Evolutionary conservation across 2,888 invertebrate genomes (phyloP).

Genomic region (Drosophila borealis): DNA sequence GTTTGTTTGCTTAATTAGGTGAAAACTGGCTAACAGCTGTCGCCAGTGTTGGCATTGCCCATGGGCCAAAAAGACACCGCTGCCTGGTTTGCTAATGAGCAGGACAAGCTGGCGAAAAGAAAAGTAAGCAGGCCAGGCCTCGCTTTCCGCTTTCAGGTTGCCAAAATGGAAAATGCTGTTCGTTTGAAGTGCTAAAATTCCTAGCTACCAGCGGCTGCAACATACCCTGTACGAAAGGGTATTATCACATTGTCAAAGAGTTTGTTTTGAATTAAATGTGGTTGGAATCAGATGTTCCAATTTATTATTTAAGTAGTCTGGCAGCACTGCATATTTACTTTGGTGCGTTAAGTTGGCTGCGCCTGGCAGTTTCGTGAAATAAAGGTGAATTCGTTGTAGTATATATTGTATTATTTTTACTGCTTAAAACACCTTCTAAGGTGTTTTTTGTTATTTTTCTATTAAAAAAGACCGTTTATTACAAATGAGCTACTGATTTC

Average conservation of each 20-base stretch:
- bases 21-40: conserved; percentile 76
- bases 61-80: conserved; percentile 54
- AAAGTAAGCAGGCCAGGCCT: conserved; percentile 68
- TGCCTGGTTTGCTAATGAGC: conserved; percentile 72
- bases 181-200: conserved; percentile 68
- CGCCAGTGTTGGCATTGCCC: conserved; percentile 32
- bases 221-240: conserved; percentile 24
- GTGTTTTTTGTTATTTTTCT: no score
- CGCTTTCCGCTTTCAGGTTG: conserved; percentile 70
- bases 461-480: no score
- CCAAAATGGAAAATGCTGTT: conserved; percentile 65
- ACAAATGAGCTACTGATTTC: not conserved
- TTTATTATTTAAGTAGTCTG: no score
- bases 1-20: conserved; percentile 78
- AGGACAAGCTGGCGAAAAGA: conserved; percentile 80
- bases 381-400: not conserved
- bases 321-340: no score
- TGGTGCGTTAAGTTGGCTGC: no score
- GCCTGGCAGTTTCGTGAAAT: not conserved
- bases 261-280: not conserved
- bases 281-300: not conserved
- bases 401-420: not conserved
- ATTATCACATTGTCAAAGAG: not conserved
- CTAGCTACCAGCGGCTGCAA: conserved; percentile 42
- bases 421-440: no score